Evolutionary conservation across 2,113 vertebrate genomes (phyloP), one percentile per base, ranked within the genome.

Genomic region (Scolopax mira): DNA sequence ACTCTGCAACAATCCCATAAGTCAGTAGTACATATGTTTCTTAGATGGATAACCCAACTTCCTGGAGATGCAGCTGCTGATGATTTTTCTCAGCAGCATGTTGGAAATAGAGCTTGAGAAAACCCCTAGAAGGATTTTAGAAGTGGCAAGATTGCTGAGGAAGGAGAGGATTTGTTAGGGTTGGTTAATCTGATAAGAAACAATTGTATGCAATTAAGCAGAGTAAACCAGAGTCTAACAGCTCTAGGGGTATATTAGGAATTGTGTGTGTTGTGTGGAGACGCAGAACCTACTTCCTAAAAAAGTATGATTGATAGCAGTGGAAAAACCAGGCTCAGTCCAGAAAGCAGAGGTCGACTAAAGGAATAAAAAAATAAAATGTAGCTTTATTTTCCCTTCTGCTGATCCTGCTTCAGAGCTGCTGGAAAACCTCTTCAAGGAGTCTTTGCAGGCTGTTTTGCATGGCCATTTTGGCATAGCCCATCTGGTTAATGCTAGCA

Each of bases 401-500:
- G 52, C 72, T 79, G 75, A 16, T 91, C 55, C 33, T 86, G 27
- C 69, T 81, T 89, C 57, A 65, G 58, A 88, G 73, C 82, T 88
- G 62, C 83, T 89, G 73, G 73, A 71, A 71, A 86, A 39, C 11
- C 88, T 80, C 85, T 84, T 67, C 48, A 10, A 91, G 75, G 64
- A 81, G 24, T 8, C 12, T 78, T 71, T 93, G 19, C 90, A 92
- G 75, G 61, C 93, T 96, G 90, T 82, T 94, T 39, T 85, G 61
- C 27, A 1, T 65, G 93, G 90, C 66, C 93, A 66, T 72, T 74
- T 86, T 0, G 0, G 52, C 75, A 52, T 5, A 88, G 80, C 83
- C 88, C 89, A 93, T 70, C 85, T 95, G 95, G 70, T 41, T 93
- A 90, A 94, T 92, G 92, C 61, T 13, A 51, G 46, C 66, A 84